Percentiles rank a stretch among this genome's conserved stretches.
phyloP scores from a whole-genome alignment of 2,797 vertebrate genomes.

The Eleutherodactylus coqui region DNA sequence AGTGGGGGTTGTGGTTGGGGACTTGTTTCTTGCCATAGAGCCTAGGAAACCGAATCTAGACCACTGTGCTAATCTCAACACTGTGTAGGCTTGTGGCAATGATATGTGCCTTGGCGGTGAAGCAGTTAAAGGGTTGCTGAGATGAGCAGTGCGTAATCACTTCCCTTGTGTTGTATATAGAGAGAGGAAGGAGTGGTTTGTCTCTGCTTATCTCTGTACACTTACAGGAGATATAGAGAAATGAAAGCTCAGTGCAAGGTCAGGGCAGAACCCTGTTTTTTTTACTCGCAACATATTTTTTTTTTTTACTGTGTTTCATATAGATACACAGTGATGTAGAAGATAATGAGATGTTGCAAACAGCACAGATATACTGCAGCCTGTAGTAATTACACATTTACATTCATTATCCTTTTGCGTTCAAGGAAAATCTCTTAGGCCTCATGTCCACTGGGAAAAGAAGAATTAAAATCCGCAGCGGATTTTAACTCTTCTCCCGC shows the following conservation, averaged over 20 bases:
- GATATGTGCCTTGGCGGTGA: not conserved
- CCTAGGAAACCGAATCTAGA: conserved; percentile 21
- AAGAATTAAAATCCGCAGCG: no score
- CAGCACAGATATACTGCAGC: not conserved
- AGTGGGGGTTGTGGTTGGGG: not conserved
- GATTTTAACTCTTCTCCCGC: no score
- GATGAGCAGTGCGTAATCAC: conserved; percentile 27
- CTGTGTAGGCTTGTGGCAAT: not conserved
- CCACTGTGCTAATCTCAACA: not conserved
- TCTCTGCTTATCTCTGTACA: conserved; percentile 32
- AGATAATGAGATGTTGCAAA: not conserved
- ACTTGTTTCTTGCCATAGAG: not conserved
- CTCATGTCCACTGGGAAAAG: no score
- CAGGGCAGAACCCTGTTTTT: conserved; percentile 3
- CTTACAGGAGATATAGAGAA: conserved; percentile 37
- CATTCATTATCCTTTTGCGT: not conserved
- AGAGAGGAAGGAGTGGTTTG: conserved; percentile 49
- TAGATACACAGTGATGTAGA: not conserved
- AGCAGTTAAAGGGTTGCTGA: conserved; percentile 32
- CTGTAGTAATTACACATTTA: not conserved
- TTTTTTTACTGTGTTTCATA: not conserved
- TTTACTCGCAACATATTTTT: not conserved
- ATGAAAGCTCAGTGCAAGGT: conserved; percentile 40
- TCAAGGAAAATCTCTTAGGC: no score
- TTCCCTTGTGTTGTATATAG: conserved; percentile 46